These are phyloP conservation scores for Dryobota labecula DNA, from an alignment of 2,888 invertebrate species.

Conservation along the genomic window DNA sequence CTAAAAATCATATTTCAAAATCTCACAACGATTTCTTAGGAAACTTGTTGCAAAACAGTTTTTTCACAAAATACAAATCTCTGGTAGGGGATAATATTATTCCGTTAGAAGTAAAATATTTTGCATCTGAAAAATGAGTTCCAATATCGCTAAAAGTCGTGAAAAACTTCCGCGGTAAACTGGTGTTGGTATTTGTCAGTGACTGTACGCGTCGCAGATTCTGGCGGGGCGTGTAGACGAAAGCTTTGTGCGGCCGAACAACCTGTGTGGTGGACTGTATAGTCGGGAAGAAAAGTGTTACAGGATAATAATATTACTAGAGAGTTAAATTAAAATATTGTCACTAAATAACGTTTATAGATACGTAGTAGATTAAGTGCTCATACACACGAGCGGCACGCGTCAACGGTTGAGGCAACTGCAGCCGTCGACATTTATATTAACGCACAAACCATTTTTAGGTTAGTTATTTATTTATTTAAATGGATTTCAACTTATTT, in stretches of 20 bases:
- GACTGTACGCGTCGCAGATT: slow-evolving; percentile 43
- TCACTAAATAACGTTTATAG: background rate
- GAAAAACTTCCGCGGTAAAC: slow-evolving; percentile 39
- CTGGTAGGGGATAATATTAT: slow-evolving; percentile 9
- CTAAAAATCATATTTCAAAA: background rate
- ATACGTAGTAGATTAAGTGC: background rate
- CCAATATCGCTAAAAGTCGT: slow-evolving; percentile 24
- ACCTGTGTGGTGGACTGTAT: slow-evolving; percentile 43
- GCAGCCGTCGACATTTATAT: too few relatives aligned
- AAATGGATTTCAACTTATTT: too few relatives aligned
- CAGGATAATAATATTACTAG: background rate
- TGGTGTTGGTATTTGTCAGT: slow-evolving; percentile 43
- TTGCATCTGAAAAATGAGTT: slow-evolving; percentile 43
- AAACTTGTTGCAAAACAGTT: background rate
- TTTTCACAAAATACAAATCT: slow-evolving; percentile 8
- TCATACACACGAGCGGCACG: too few relatives aligned
- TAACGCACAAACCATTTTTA: too few relatives aligned
- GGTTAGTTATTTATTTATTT: background rate
- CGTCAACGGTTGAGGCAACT: too few relatives aligned
- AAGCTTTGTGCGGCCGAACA: slow-evolving; percentile 60
- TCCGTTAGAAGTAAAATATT: slow-evolving; percentile 24
- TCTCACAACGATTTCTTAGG: background rate
- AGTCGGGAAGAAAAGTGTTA: slow-evolving; percentile 11
- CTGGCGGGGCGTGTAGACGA: slow-evolving; percentile 51
- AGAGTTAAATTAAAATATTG: background rate